Conservation (phyloP, 2,888 invertebrate genomes). For the Erannis defoliaria region DNA sequence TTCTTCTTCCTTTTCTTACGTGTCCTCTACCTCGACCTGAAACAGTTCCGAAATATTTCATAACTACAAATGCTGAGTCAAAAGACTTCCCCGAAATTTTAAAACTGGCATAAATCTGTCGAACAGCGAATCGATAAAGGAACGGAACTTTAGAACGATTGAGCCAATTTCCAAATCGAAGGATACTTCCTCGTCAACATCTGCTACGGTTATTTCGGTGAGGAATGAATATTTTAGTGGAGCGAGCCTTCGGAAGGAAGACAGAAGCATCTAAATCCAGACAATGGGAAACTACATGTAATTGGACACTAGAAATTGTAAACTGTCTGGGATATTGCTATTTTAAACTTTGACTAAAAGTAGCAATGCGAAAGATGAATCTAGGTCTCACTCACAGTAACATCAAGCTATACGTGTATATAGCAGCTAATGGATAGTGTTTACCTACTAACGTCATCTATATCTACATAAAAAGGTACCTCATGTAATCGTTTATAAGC, state of each 20-base stretch:
- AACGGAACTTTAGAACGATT: slow-evolving; percentile 44
- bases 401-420: not conserved
- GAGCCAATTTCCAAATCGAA: slow-evolving; percentile 48
- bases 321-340: slow-evolving; percentile 45
- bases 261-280: slow-evolving; percentile 65
- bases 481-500: too few relatives aligned
- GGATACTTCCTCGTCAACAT: slow-evolving; percentile 48
- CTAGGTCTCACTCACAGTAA: not conserved
- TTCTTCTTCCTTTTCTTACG: too few relatives aligned
- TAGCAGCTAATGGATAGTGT: not conserved
- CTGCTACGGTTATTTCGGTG: slow-evolving; percentile 38
- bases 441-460: too few relatives aligned
- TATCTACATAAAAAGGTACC: too few relatives aligned
- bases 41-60: not conserved
- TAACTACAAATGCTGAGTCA: not conserved
- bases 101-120: slow-evolving; percentile 7
- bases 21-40: not conserved
- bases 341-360: slow-evolving; percentile 18
- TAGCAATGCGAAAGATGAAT: not conserved
- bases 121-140: slow-evolving; percentile 40
- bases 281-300: slow-evolving; percentile 56
- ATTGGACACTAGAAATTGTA: slow-evolving; percentile 64
- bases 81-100: slow-evolving; percentile 5
- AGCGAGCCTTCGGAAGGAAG: slow-evolving; percentile 40
- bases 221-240: slow-evolving; percentile 62